phyloP scores from a whole-genome alignment of 2,888 invertebrate genomes.

The Salticus scenicus region DNA sequence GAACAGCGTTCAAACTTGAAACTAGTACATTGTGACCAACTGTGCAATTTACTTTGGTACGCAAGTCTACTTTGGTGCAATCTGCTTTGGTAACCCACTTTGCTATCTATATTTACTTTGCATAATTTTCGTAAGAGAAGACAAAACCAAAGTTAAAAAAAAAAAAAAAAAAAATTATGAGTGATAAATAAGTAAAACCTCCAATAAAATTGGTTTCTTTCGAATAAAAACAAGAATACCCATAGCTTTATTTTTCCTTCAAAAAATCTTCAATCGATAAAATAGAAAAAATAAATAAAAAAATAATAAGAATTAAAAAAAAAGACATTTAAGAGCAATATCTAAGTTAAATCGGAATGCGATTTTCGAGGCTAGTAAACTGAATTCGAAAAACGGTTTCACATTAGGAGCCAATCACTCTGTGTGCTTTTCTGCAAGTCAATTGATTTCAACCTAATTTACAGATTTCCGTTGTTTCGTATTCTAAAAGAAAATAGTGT shows the following conservation, averaged over 20 bases:
- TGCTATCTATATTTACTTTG: constrained; percentile 38
- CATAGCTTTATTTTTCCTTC: constrained; percentile 17
- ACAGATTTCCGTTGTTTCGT: constrained; percentile 48
- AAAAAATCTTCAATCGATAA: constrained; percentile 24
- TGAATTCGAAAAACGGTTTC: constrained; percentile 54
- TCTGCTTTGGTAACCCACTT: constrained; percentile 32
- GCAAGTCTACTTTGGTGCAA: too few species aligned
- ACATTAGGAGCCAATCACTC: constrained; percentile 42
- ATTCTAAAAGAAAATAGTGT: constrained; percentile 27
- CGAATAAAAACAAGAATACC: constrained; percentile 40
- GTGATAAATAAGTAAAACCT: constrained; percentile 36
- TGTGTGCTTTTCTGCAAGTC: constrained; percentile 36
- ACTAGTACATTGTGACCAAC: constrained; percentile 70
- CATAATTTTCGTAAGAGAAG: constrained; percentile 7
- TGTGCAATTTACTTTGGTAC: constrained; percentile 56
- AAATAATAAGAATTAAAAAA: too few species aligned
- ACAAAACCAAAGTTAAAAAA: constrained; percentile 22
- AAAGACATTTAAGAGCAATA: constrained; percentile 51
- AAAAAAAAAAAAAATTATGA: too few species aligned
- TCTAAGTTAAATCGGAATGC: constrained; percentile 46
- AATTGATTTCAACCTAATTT: constrained; percentile 67
- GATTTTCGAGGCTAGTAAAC: constrained; percentile 37
- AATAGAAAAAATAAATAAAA: too few species aligned
- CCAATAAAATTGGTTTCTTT: constrained; percentile 33
- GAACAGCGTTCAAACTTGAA: constrained; percentile 70